Percentiles rank a stretch among this genome's conserved stretches.
These are phyloP conservation scores for Pantala flavescens DNA, from an alignment of 1,140 invertebrate species.

Conservation along the genomic window DNA sequence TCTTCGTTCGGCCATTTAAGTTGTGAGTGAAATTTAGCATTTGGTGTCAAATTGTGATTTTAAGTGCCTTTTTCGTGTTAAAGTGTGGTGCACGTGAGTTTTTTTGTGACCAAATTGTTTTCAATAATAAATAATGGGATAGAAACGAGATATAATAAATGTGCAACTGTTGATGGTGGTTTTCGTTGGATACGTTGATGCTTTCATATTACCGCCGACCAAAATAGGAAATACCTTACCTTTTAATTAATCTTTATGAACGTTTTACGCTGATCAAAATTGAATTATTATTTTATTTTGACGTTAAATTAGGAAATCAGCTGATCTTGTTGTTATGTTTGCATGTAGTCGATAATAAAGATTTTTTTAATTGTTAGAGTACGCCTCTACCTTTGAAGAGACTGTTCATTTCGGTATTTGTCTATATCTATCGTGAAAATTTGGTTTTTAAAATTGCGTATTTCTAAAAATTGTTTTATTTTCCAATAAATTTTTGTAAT, in stretches of 20 bases:
- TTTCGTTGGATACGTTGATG: slow-evolving; percentile 1
- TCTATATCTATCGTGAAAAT: too few species aligned
- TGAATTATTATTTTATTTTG: neutral
- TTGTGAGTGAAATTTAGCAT: neutral
- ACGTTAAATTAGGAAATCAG: neutral
- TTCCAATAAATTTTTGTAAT: too few species aligned
- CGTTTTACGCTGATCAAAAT: too few species aligned
- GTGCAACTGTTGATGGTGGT: neutral
- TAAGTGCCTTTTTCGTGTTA: neutral
- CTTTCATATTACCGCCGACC: neutral
- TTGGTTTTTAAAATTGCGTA: too few species aligned
- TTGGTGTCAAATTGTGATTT: neutral
- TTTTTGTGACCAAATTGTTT: neutral
- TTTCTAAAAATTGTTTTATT: too few species aligned
- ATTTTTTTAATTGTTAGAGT: neutral
- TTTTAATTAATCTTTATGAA: too few species aligned
- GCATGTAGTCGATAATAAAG: neutral
- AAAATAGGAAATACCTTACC: too few species aligned
- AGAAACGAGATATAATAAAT: neutral
- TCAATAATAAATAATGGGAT: neutral
- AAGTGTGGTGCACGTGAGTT: neutral
- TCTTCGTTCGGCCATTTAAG: slow-evolving; percentile 4
- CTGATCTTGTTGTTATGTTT: neutral
- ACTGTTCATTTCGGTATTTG: too few species aligned
- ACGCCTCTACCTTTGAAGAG: too few species aligned